Conservation (phyloP, 92 coral and sea anemone genomes). For the Phenganax stokvisi region DNA sequence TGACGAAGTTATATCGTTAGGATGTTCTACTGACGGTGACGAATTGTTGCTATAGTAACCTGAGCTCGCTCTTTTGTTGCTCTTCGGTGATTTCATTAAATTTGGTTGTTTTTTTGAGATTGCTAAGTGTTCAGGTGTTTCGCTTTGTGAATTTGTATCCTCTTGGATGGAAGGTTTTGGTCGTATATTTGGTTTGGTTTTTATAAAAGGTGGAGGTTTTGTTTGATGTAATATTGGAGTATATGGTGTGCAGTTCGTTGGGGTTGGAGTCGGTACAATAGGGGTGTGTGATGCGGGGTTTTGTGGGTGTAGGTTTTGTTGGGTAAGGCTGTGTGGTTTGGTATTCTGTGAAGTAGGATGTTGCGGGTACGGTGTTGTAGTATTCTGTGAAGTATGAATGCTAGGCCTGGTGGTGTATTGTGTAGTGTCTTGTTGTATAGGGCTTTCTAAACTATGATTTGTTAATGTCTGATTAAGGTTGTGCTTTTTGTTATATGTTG, state of each 20-base stretch:
- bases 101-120: not conserved
- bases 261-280: not conserved
- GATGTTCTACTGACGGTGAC: slow-evolving; percentile 23
- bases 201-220: slow-evolving; percentile 11
- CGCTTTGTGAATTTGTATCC: not conserved
- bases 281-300: no score
- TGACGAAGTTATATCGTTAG: not conserved
- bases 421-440: no score
- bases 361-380: no score
- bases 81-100: not conserved
- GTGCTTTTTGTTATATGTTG: not conserved
- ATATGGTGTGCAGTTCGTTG: not conserved
- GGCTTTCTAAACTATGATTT: not conserved
- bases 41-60: slow-evolving; percentile 34
- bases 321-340: no score
- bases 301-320: no score
- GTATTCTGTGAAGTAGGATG: no score
- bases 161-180: not conserved
- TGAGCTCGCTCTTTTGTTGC: slow-evolving; percentile 11
- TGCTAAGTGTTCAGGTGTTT: not conserved
- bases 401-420: no score
- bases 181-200: not conserved
- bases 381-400: no score
- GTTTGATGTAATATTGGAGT: not conserved
- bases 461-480: not conserved